Evolutionary conservation across 2,797 vertebrate species (phyloP).

Genomic region (Poeciliopsis gracilis): DNA sequence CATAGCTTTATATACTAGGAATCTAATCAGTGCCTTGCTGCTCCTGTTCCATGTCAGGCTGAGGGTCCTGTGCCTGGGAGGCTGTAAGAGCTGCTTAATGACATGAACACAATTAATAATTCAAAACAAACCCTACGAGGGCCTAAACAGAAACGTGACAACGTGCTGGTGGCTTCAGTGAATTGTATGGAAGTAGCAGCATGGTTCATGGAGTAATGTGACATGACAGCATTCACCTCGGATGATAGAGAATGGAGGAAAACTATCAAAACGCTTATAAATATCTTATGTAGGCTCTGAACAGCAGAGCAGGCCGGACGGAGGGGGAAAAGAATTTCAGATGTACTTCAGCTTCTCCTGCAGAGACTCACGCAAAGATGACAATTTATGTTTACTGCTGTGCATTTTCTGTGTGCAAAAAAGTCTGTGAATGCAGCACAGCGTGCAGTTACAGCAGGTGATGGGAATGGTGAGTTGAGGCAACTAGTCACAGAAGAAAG

Average conservation of each 20-base stretch:
- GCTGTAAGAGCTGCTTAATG: slow-evolving; percentile 52
- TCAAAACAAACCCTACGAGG: slow-evolving; percentile 57
- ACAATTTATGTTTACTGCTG: slow-evolving; percentile 30
- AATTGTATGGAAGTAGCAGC: slow-evolving; percentile 44
- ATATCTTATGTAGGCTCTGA: slow-evolving; percentile 72
- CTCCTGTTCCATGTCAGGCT: slow-evolving; percentile 44
- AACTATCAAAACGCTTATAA: slow-evolving; percentile 80
- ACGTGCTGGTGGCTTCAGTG: slow-evolving; percentile 39
- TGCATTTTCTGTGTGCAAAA: slow-evolving; percentile 8
- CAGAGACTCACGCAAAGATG: slow-evolving; percentile 46
- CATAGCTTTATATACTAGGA: slow-evolving; percentile 33
- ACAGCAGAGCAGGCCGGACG: slow-evolving; percentile 26
- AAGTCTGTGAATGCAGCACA: slow-evolving; percentile 11
- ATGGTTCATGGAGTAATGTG: slow-evolving; percentile 63
- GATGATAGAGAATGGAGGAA: slow-evolving; percentile 76
- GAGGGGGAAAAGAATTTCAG: slow-evolving; percentile 29
- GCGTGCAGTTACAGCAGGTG: slow-evolving; percentile 21
- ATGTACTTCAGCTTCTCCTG: slow-evolving; percentile 38
- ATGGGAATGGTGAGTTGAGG: slow-evolving; percentile 29
- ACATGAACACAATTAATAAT: slow-evolving; percentile 73
- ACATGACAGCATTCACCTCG: slow-evolving; percentile 80
- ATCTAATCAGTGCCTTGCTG: slow-evolving; percentile 58
- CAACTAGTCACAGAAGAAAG: slow-evolving; percentile 20
- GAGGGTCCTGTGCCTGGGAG: slow-evolving; percentile 32
- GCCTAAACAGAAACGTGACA: slow-evolving; percentile 50